phyloP scores from a whole-genome alignment of 2,888 invertebrate species.

The Troides oblongomaculatus region DNA sequence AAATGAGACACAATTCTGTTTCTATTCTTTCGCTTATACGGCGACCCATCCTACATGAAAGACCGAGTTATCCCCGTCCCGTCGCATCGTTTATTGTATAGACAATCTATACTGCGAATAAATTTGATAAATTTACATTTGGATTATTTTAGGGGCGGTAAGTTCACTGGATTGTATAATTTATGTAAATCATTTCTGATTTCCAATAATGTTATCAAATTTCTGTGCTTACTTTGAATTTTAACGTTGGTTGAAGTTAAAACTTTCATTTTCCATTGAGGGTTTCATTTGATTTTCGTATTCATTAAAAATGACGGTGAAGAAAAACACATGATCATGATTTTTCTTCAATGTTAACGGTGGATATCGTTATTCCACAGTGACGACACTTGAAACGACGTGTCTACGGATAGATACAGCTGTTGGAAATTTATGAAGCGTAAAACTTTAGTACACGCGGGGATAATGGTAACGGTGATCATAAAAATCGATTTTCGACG shows the following conservation, averaged over 20 bases:
- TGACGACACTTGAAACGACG: constrained; percentile 6
- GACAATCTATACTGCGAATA: constrained; percentile 31
- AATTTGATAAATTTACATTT: constrained; percentile 29
- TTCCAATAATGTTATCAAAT: constrained; percentile 24
- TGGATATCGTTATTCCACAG: constrained; percentile 8
- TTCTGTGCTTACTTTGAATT: constrained; percentile 24
- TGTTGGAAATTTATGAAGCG: constrained; percentile 26
- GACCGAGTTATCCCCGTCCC: constrained; percentile 2
- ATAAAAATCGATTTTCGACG: constrained; percentile 29
- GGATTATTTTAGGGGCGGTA: constrained; percentile 25
- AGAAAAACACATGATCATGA: background rate
- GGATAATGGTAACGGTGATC: constrained; percentile 25
- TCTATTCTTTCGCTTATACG: background rate
- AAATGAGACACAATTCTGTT: constrained; percentile 8
- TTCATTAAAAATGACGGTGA: constrained; percentile 6
- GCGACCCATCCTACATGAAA: constrained; percentile 8
- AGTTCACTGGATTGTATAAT: constrained; percentile 20
- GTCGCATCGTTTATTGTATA: constrained; percentile 7
- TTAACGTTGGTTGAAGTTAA: constrained; percentile 6
- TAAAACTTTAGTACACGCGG: constrained; percentile 26
- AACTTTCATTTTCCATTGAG: background rate
- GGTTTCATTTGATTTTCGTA: background rate
- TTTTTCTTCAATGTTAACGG: background rate
- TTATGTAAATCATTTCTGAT: constrained; percentile 26
- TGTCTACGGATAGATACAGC: constrained; percentile 17